Conservation (phyloP, 35 echinoderm and acorn worm genomes). For the Apostichopus parvimensis region DNA sequence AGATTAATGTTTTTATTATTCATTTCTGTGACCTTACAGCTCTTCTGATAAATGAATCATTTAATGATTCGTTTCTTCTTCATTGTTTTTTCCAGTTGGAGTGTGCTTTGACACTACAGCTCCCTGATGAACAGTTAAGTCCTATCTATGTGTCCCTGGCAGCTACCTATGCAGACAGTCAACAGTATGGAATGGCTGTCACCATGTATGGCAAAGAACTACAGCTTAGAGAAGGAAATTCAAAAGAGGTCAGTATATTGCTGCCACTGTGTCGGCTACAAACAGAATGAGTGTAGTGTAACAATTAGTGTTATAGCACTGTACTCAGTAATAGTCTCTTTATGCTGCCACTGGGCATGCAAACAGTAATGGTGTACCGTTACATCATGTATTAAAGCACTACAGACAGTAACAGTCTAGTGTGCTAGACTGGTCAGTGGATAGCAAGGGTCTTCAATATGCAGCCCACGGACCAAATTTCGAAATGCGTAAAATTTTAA, state of each 20-base stretch:
- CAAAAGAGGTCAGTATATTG: conserved; percentile 75
- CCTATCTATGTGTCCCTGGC: conserved; percentile 94
- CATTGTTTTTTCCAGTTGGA: conserved; percentile 64
- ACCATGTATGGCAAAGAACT: conserved; percentile 88
- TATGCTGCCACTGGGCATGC: not conserved
- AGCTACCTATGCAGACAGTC: conserved; percentile 83
- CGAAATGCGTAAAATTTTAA: no score
- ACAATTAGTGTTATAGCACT: not conserved
- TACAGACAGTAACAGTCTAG: no score
- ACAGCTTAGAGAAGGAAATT: conserved; percentile 79
- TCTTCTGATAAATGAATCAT: no score
- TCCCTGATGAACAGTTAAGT: conserved; percentile 53
- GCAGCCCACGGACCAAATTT: no score
- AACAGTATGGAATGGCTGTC: conserved; percentile 78
- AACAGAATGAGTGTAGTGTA: no score
- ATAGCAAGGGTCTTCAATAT: no score
- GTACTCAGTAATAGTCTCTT: not conserved
- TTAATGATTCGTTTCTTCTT: not conserved
- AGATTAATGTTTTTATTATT: no score
- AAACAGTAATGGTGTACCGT: not conserved
- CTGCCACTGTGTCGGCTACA: not conserved
- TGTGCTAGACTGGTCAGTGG: no score
- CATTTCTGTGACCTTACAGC: no score
- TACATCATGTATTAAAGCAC: no score
- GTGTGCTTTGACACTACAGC: conserved; percentile 65